These are phyloP conservation scores for Platynereis dumerilii DNA, from an alignment of 2,888 invertebrate species.

Conservation along the genomic window DNA sequence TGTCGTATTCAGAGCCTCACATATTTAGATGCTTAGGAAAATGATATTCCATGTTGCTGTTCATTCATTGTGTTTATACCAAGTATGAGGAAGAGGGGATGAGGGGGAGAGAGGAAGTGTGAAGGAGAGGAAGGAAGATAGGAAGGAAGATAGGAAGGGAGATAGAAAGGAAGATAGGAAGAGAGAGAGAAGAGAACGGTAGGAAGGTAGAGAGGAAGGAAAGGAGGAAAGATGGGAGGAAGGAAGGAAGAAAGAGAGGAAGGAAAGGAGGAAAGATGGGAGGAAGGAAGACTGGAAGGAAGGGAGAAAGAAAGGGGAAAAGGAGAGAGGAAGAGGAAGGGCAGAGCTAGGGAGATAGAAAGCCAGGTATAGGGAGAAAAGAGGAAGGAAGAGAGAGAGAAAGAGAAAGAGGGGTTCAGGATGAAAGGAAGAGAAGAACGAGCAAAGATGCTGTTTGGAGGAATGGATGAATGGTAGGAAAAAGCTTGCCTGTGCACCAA, in stretches of 20 bases:
- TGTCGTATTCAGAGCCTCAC: no score
- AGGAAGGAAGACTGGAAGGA: background rate
- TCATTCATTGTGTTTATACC: no score
- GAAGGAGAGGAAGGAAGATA: slow-evolving; percentile 6
- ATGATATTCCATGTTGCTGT: no score
- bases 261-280: slow-evolving; percentile 6
- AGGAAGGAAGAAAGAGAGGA: slow-evolving; percentile 6
- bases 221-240: background rate
- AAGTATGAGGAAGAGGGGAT: no score
- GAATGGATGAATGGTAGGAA: no score
- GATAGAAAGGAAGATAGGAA: slow-evolving; percentile 8
- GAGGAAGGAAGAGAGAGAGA: no score
- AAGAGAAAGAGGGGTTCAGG: no score
- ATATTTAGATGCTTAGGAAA: no score
- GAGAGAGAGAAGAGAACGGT: slow-evolving; percentile 3
- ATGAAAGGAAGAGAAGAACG: no score
- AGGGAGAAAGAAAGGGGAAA: background rate
- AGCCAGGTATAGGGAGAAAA: no score
- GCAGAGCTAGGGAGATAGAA: background rate
- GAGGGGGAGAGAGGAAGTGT: background rate
- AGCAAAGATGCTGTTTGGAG: background rate
- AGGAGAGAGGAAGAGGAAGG: background rate
- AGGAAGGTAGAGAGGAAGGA: background rate
- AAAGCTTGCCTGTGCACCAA: no score
- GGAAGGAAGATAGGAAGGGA: slow-evolving; percentile 8